Base-by-base conservation (phyloP, 2,113 vertebrate species). In the Calyptommatus sinebrachiatus region DNA sequence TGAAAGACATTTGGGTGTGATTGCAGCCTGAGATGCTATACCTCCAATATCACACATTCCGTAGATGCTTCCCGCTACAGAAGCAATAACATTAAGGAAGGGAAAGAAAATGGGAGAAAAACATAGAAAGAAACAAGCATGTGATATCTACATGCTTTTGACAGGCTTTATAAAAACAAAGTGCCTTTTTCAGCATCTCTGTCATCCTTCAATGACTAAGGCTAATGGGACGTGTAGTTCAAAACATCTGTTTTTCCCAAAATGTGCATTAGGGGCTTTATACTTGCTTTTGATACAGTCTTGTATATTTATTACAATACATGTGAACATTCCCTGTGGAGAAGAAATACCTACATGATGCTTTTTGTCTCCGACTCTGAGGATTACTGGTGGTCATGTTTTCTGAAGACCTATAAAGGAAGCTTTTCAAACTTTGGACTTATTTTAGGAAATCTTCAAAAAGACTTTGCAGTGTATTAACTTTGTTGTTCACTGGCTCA, bases 221-320 rank as follows among this genome's bases (percentile, higher is more conserved):
- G 53, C 53, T 57, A 57, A 57, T 57, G 53, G 53, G 53, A 57
- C 16, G 16, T 18, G 53, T 57, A 57, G 53, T 69, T 68, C 29
- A 77, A 35, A 57, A 57, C 46, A 77, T 77, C 48, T 69, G 65
- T 11, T 35, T 35, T 21, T 68, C 20, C 68, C 63, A 77, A 77
- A 48, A 68, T 28, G 20, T 26, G 11, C 21, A 35, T 22, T 21
- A 68, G 29, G 12, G 46, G 67, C 63, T 77, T 68, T 28, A 53
- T 7, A 68, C 6, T 35, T 35, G 29, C 46, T 66, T 69, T 69
- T 77, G 26, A 14, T 48, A 69, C 22, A 57, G 26, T 60, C 50
- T 21, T 35, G 12, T 26, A 62, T 75, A 9, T 11, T 57, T 60
- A 31, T 60, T 28, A 73, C 28, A 76, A 29, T 28, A 60, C 22